Percentiles rank a stretch among this genome's conserved stretches.
These are phyloP conservation scores for Rhinoraja longicauda DNA, from an alignment of 2,797 vertebrate genomes.

Conservation along the genomic window DNA sequence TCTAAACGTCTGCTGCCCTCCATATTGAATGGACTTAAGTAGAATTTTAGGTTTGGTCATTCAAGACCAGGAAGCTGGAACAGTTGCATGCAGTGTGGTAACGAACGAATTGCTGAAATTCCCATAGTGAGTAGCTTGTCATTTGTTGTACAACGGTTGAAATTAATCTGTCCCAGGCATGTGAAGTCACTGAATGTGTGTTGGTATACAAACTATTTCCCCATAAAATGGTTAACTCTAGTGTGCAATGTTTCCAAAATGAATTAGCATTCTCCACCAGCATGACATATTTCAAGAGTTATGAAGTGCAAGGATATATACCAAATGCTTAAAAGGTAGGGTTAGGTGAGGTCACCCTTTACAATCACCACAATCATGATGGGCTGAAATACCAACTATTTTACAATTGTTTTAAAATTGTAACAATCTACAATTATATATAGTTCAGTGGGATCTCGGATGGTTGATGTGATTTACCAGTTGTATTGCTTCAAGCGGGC, in stretches of 20 bases:
- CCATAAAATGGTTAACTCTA: not conserved
- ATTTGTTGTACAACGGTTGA: slow-evolving; percentile 49
- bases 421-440: not conserved
- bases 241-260: not conserved
- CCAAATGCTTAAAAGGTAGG: no score
- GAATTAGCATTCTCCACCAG: not conserved
- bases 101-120: slow-evolving; percentile 47
- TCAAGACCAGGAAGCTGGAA: not conserved
- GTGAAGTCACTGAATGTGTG: slow-evolving; percentile 30
- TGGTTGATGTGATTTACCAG: not conserved
- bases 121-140: slow-evolving; percentile 52
- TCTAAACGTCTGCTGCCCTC: not conserved
- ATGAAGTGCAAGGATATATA: no score
- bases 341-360: no score
- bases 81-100: slow-evolving; percentile 18
- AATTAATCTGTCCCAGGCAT: slow-evolving; percentile 24
- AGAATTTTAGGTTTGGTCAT: not conserved
- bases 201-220: slow-evolving; percentile 15
- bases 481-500: not conserved
- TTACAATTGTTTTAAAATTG: not conserved
- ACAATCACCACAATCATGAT: no score
- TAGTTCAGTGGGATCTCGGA: not conserved
- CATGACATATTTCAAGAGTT: not conserved
- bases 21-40: not conserved
- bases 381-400: no score